Base-by-base conservation (phyloP, 2,888 invertebrate genomes). In the Cinara cedri region DNA sequence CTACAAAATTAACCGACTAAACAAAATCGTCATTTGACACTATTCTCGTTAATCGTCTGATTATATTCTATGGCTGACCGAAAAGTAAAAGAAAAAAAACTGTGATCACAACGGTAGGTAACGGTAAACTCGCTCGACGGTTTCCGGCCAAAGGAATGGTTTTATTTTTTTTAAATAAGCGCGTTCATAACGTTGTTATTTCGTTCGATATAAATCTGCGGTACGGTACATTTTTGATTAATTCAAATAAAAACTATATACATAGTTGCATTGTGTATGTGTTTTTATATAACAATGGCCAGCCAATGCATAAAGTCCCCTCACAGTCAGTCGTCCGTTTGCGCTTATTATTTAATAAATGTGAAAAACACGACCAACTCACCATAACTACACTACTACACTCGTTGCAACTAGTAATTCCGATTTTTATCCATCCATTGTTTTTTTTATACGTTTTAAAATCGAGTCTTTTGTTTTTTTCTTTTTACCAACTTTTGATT, bases 101-200 rank as follows among this genome's bases (percentile, higher is more conserved):
- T 62, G 49, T 62, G 49, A 19, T 42, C 62, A 14, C 51, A 19
- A 13, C n/a, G 34, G 16, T 63, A 74, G 34, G 16, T 63, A 74
- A 62, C 72, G 62, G 72, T 74, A 74, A 34, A 60, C 46, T n/a
- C 60, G 49, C 51, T 49, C 21, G 34, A 34, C 34, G 49, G 34
- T 51, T 62, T 62, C 34, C 21, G 19, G 34, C 19, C 6, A 16
- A 16, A 16, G 14, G 49, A 62, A 46, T 55, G 3, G 16, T 6
- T 49, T 62, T 72, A 49, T 62, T 44, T 44, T 42, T 26, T 16
- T 8, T 57, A 46, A 24, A 24, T 46, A 57, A 57, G 44, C 13
- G 13, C 24, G n/a, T 44, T 51, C n/a, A 51, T 13, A 57, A n/a
- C 19, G 11, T 44, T 44, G 44, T 26, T 51, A 49, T 13, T n/a